Base-by-base conservation (phyloP, 2,113 vertebrate genomes). In the Pseudorectes ferrugineus region DNA sequence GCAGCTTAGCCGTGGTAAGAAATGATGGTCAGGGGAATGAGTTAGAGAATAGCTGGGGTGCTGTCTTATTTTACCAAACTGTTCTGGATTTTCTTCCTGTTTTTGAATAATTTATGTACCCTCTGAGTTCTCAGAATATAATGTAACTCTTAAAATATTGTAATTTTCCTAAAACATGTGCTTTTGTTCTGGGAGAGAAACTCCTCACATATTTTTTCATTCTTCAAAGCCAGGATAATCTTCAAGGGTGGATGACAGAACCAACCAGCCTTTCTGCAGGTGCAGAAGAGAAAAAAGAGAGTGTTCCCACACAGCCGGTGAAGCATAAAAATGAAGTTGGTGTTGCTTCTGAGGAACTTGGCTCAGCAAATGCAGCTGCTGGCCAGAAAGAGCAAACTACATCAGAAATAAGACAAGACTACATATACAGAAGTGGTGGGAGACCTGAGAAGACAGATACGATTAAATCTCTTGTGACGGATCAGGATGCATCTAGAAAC, bases 201-300 rank as follows among this genome's bases (percentile, higher is more conserved):
- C 6, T 62, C 52, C 54, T 92, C 73, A 89, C 48, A 1, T 58
- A 22, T 85, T 91, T 91, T 28, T 89, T 22, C 12, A 2, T 94
- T 94, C 62, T 93, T 85, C 91, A 95, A 96, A 95, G 96, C 58
- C 95, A 95, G 94, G 95, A 85, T 97, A 95, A 48, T 48, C 62
- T 79, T 66, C 81, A 46, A 61, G 29, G 77, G 33, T 28, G 66
- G 87, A 85, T 89, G 85, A 62, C 16, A 8, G 75, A 94, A 38
- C 19, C 77, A 26, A 1, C 10, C 15, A 42, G 54, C 38, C 29
- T 42, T 93, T 35, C 77, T 61, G 35, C 5, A 4, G 21, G 12
- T 68, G 61, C 70, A 42, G 84, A 62, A 33, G 62, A 87, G 59
- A 45, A 77, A 48, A 52, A 38, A 54, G 54, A 62, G n/a, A 31